phyloP scores from a whole-genome alignment of 1,140 invertebrate genomes.

The Drosophila yakuba region DNA sequence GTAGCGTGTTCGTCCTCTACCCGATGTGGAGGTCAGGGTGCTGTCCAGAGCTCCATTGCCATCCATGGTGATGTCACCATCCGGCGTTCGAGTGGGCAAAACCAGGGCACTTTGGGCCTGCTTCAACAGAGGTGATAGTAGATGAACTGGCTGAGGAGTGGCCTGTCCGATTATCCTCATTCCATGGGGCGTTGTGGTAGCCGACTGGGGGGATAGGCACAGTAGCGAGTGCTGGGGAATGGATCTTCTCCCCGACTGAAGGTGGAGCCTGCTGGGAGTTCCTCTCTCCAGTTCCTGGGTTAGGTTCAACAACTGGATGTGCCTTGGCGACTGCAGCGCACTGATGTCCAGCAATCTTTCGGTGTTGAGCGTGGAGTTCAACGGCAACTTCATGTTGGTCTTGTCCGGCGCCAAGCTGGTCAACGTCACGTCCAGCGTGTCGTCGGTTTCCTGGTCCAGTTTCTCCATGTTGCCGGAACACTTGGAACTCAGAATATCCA shows the following conservation, averaged over 20 bases:
- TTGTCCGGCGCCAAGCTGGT: slow-evolving; percentile 69
- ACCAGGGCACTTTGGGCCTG: slow-evolving; percentile 74
- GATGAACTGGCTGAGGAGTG: slow-evolving; percentile 64
- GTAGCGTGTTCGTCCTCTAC: slow-evolving; percentile 52
- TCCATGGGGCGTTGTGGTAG: slow-evolving; percentile 54
- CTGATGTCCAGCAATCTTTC: slow-evolving; percentile 70
- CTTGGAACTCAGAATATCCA: slow-evolving; percentile 36
- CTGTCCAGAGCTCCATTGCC: slow-evolving; percentile 28
- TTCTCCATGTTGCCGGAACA: neutral
- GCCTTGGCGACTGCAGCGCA: slow-evolving; percentile 49
- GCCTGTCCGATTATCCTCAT: slow-evolving; percentile 35
- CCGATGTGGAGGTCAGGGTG: slow-evolving; percentile 21
- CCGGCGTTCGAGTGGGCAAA: slow-evolving; percentile 73
- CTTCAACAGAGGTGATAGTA: slow-evolving; percentile 69
- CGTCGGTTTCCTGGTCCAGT: slow-evolving; percentile 33
- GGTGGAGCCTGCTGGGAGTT: slow-evolving; percentile 9
- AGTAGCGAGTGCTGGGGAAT: slow-evolving; percentile 60
- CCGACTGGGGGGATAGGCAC: slow-evolving; percentile 64
- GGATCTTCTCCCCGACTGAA: slow-evolving; percentile 42
- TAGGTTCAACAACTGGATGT: slow-evolving; percentile 69
- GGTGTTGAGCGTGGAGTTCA: slow-evolving; percentile 78
- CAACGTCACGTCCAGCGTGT: slow-evolving; percentile 66
- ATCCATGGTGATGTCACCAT: slow-evolving; percentile 44
- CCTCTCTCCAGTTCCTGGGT: slow-evolving; percentile 63
- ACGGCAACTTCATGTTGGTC: slow-evolving; percentile 70